Conservation (phyloP, 2,797 vertebrate genomes). For the Tokudaia tokunoshimensis region DNA sequence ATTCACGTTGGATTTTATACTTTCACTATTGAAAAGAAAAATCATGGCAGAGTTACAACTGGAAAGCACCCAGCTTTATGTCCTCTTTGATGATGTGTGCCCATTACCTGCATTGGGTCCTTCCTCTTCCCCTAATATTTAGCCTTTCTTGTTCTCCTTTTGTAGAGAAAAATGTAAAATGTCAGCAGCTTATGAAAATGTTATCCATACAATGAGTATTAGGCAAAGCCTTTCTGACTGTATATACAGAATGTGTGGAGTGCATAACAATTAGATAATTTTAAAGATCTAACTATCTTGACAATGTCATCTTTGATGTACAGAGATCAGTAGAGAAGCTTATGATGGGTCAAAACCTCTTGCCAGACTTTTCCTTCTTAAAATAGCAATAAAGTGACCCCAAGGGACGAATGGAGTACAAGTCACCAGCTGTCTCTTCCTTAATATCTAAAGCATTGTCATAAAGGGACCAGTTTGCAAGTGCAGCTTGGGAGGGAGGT, state of each 20-base stretch:
- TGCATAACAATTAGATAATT: conserved; percentile 39
- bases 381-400: not conserved
- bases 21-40: not conserved
- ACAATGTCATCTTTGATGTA: conserved; percentile 60
- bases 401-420: not conserved
- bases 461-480: conserved; percentile 34
- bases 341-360: not conserved
- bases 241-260: not conserved
- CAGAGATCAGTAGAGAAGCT: conserved; percentile 42
- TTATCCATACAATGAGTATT: not conserved
- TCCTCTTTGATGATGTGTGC: too few species aligned
- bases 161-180: conserved; percentile 42
- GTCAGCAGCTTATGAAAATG: not conserved
- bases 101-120: too few species aligned
- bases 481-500: not conserved
- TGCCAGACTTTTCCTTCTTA: not conserved
- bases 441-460: conserved; percentile 27
- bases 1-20: not conserved
- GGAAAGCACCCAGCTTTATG: not conserved
- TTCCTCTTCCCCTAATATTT: not conserved
- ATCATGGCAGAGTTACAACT: not conserved
- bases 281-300: conserved; percentile 57
- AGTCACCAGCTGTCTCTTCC: not conserved
- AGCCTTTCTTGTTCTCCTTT: not conserved
- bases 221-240: conserved; percentile 26